phyloP scores from a whole-genome alignment of 2,888 invertebrate species.

The Gymnocheta viridis region DNA sequence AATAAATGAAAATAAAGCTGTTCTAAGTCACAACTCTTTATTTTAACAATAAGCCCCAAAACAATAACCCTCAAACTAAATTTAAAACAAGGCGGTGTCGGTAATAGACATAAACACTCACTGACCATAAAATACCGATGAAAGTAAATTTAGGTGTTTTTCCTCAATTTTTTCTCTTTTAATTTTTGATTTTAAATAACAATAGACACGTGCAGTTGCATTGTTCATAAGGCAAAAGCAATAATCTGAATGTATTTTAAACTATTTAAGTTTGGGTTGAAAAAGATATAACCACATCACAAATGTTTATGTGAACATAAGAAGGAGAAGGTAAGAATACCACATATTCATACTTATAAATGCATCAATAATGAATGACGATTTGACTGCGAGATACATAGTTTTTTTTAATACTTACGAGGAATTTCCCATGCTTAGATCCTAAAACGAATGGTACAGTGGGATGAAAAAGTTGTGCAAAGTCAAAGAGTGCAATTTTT shows the following conservation, averaged over 20 bases:
- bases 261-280: background rate
- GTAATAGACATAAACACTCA: background rate
- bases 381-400: conserved; percentile 46
- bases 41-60: conserved; percentile 28
- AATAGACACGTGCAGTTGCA: conserved; percentile 65
- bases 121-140: background rate
- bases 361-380: conserved; percentile 65
- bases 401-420: conserved; percentile 1
- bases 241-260: conserved; percentile 4
- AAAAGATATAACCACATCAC: background rate
- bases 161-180: background rate
- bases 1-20: conserved; percentile 16
- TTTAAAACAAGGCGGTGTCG: background rate
- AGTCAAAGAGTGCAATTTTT: no score
- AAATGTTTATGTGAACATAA: background rate
- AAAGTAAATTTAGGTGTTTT: conserved; percentile 42
- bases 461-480: background rate
- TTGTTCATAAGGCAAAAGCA: conserved; percentile 32
- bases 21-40: conserved; percentile 52
- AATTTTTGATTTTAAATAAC: conserved; percentile 33
- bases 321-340: background rate
- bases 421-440: conserved; percentile 38
- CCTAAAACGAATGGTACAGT: conserved; percentile 20
- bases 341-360: conserved; percentile 8
- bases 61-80: background rate